A percentile compares a stretch with the other conserved stretches of the same genome.
phyloP scores from a whole-genome alignment of 2,113 vertebrate genomes.

The Cavia porcellus region DNA sequence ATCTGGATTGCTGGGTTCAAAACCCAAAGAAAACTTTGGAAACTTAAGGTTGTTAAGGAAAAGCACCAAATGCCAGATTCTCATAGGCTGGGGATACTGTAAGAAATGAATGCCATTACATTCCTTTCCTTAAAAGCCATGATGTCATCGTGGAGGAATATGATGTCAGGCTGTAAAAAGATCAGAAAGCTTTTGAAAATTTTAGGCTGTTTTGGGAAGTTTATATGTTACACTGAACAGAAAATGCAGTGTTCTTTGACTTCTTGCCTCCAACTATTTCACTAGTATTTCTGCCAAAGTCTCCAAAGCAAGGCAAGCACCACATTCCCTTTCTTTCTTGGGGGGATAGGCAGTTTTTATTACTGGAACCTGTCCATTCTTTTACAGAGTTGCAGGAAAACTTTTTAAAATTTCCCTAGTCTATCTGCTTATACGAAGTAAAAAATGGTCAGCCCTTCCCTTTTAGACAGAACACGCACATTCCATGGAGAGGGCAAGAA shows the following conservation, averaged over 20 bases:
- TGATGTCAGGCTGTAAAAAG: constrained; percentile 87
- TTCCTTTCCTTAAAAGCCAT: constrained; percentile 80
- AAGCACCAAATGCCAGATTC: constrained; percentile 62
- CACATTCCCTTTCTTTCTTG: constrained; percentile 76
- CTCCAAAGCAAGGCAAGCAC: constrained; percentile 72
- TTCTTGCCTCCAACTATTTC: constrained; percentile 79
- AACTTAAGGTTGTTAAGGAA: constrained; percentile 58
- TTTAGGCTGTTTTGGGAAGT: constrained; percentile 77
- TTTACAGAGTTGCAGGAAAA: constrained; percentile 86
- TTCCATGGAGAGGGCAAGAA: constrained; percentile 52
- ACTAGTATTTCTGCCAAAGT: constrained; percentile 81
- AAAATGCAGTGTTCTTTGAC: constrained; percentile 85
- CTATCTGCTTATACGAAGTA: constrained; percentile 80
- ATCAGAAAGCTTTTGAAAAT: constrained; percentile 83
- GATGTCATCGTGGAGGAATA: constrained; percentile 83
- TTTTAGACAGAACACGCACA: constrained; percentile 74
- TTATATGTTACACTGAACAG: constrained; percentile 84
- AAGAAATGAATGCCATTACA: constrained; percentile 67
- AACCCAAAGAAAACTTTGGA: constrained; percentile 73
- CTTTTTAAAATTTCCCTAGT: constrained; percentile 82
- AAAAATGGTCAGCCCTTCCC: constrained; percentile 76
- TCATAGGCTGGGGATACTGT: constrained; percentile 70
- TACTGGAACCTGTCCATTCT: constrained; percentile 85
- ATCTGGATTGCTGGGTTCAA: constrained; percentile 55
- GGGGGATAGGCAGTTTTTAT: constrained; percentile 84